Conservation (phyloP, 2,888 invertebrate genomes). For the Rutpela maculata region DNA sequence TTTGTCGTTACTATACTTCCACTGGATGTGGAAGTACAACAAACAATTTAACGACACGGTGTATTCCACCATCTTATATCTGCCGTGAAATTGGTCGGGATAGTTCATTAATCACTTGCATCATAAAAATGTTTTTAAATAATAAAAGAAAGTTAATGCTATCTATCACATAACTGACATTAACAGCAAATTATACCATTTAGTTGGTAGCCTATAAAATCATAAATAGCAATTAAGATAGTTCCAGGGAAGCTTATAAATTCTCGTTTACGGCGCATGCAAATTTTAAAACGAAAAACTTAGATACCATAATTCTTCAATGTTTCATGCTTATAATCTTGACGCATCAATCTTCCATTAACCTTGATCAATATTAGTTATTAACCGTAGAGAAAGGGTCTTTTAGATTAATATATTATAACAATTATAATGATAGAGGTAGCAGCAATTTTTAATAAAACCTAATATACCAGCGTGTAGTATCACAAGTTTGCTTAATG, state of each 20-base stretch:
- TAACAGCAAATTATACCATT: background rate
- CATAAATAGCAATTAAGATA: conserved; percentile 28
- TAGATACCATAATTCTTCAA: conserved; percentile 22
- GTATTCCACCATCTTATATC: no score
- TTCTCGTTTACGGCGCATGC: conserved; percentile 22
- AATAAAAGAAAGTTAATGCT: background rate
- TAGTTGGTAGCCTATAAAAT: conserved; percentile 1
- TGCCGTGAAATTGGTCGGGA: background rate
- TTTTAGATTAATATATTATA: conserved; percentile 4
- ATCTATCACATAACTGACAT: background rate
- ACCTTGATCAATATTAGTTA: background rate
- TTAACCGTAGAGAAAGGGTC: background rate
- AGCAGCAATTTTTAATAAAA: conserved; percentile 7
- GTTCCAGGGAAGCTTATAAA: conserved; percentile 5
- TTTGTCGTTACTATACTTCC: no score
- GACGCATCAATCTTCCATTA: background rate
- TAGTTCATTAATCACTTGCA: background rate
- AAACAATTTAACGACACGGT: no score
- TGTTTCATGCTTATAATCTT: conserved; percentile 19
- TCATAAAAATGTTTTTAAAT: background rate
- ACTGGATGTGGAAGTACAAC: no score
- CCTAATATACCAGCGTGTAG: background rate
- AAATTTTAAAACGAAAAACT: conserved; percentile 23
- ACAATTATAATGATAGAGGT: conserved; percentile 5
- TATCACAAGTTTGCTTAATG: background rate